phyloP scores from a whole-genome alignment of 1,140 invertebrate genomes.

The Oppia nitens region DNA sequence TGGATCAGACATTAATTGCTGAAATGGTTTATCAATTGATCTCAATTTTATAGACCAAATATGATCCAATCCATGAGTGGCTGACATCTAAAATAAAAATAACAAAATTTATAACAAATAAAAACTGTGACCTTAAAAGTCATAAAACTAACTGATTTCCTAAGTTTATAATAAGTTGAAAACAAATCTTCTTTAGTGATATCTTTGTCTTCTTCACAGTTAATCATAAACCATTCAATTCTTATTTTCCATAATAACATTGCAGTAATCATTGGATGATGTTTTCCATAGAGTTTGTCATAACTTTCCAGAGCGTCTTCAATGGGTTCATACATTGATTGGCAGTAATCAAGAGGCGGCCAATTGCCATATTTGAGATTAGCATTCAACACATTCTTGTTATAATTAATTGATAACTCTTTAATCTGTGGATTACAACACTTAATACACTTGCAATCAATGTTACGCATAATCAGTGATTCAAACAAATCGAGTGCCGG shows the following conservation, averaged over 20 bases:
- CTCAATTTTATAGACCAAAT: not conserved
- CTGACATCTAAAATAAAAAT: not conserved
- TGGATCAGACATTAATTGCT: no score
- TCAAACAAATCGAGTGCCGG: not conserved
- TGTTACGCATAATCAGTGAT: not conserved
- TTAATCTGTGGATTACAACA: not conserved
- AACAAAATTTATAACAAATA: not conserved
- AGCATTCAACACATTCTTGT: not conserved
- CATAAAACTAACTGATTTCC: not conserved
- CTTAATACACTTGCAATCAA: not conserved
- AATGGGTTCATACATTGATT: not conserved
- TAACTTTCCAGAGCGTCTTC: not conserved
- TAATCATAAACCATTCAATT: not conserved
- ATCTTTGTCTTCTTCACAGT: not conserved
- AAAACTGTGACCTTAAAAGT: not conserved
- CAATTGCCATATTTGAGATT: not conserved
- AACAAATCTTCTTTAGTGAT: not conserved
- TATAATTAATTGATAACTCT: not conserved
- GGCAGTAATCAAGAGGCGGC: not conserved
- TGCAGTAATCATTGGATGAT: not conserved
- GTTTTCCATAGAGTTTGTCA: not conserved
- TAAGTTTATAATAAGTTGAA: not conserved
- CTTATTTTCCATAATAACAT: not conserved
- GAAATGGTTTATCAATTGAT: not conserved
- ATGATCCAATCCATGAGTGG: not conserved